Percentiles rank a stretch among this genome's conserved stretches.
Evolutionary conservation across 2,797 vertebrate species (phyloP).

Genomic region (Helarctos malayanus): DNA sequence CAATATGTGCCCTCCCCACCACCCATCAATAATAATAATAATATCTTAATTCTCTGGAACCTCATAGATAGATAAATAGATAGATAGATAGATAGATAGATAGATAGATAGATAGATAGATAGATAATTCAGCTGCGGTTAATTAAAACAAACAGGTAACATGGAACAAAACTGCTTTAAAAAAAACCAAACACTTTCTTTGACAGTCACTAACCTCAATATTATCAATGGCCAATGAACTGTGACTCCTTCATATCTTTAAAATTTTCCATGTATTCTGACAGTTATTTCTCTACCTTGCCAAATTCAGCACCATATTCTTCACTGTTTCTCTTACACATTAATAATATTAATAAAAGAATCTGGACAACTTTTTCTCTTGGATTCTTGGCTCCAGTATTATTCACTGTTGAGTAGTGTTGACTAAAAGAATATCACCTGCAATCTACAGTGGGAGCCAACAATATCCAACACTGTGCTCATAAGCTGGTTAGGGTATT

Average conservation of each 20-base stretch:
- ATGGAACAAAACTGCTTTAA: not conserved
- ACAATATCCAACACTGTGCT: not conserved
- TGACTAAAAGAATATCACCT: not conserved
- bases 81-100: not conserved
- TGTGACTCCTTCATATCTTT: not conserved
- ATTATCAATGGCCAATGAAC: not conserved
- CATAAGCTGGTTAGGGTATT: not conserved
- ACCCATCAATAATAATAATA: not conserved
- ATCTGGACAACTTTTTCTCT: not conserved
- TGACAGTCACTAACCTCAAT: not conserved
- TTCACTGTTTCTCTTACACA: not conserved
- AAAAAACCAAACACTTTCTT: not conserved
- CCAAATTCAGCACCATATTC: not conserved
- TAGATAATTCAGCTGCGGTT: not conserved
- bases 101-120: not conserved
- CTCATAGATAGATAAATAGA: not conserved
- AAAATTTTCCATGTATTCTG: not conserved
- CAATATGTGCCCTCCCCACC: too few relatives aligned
- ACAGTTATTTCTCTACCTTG: slow-evolving; percentile 1
- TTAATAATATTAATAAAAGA: not conserved
- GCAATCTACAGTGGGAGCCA: not conserved
- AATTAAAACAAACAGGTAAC: not conserved
- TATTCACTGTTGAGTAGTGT: not conserved
- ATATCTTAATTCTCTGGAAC: not conserved
- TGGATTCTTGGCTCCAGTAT: not conserved